A percentile compares a stretch with the other conserved stretches of the same genome.
Conservation (phyloP, 2,797 vertebrate species). For the Leptoclinus maculatus region DNA sequence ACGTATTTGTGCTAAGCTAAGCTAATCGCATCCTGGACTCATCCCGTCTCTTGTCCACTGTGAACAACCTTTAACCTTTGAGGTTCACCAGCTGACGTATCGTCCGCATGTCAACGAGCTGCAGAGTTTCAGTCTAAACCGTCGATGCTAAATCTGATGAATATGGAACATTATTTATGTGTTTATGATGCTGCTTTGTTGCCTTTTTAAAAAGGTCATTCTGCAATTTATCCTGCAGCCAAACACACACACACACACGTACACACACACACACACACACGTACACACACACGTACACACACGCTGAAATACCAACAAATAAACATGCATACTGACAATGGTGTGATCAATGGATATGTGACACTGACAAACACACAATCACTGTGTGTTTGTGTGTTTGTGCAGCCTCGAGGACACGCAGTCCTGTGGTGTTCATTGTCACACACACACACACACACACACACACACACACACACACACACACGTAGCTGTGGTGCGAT, state of each 20-base stretch:
- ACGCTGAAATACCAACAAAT: constrained; percentile 42
- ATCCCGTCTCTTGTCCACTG: too few species aligned
- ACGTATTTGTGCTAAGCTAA: neutral
- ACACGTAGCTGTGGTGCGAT: constrained; percentile 45
- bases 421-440: constrained; percentile 33
- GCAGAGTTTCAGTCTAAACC: neutral
- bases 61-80: neutral
- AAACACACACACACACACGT: neutral
- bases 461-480: constrained; percentile 7
- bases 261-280: constrained; percentile 5
- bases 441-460: constrained; percentile 7
- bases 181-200: constrained; percentile 42
- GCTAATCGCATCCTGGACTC: neutral
- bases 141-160: neutral
- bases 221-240: constrained; percentile 72
- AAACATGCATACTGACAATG: constrained; percentile 39
- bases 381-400: too few species aligned
- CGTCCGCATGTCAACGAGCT: neutral
- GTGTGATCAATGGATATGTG: constrained; percentile 62
- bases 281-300: constrained; percentile 24
- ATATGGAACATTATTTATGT: constrained; percentile 31
- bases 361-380: constrained; percentile 65
- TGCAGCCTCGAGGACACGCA: constrained; percentile 58
- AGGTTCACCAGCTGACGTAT: neutral
- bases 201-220: constrained; percentile 73